phyloP scores from a whole-genome alignment of 2,888 invertebrate species.

The Tetropium fuscum region DNA sequence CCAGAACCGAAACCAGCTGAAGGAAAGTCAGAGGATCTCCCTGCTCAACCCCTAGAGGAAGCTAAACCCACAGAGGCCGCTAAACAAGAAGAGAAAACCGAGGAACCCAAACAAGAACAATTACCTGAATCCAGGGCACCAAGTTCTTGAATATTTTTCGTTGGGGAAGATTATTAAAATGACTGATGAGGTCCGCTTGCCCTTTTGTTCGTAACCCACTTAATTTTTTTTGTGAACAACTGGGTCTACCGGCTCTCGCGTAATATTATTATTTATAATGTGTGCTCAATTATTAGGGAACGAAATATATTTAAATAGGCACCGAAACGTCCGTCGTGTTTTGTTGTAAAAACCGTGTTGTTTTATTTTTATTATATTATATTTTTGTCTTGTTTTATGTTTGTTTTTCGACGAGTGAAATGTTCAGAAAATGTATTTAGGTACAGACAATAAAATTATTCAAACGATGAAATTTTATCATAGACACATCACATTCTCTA shows the following conservation, averaged over 20 bases:
- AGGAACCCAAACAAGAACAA: constrained; percentile 45
- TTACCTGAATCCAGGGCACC: constrained; percentile 53
- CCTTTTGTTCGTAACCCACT: constrained; percentile 60
- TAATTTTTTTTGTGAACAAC: constrained; percentile 57
- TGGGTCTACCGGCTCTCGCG: constrained; percentile 59
- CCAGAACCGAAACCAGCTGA: constrained; percentile 45
- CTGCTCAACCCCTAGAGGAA: constrained; percentile 7
- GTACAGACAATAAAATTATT: constrained; percentile 31
- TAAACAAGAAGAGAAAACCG: constrained; percentile 40
- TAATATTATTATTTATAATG: constrained; percentile 47
- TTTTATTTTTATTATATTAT: constrained; percentile 45
- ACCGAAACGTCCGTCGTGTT: constrained; percentile 44
- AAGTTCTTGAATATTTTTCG: constrained; percentile 57
- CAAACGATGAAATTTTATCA: constrained; percentile 33
- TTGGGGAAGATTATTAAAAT: constrained; percentile 26
- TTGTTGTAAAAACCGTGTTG: constrained; percentile 54
- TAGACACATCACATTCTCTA: constrained; percentile 39
- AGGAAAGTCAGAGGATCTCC: constrained; percentile 50
- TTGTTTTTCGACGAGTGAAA: constrained; percentile 40
- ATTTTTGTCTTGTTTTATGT: constrained; percentile 45
- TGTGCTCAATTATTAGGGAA: constrained; percentile 52
- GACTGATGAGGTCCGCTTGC: constrained; percentile 61
- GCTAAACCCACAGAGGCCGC: constrained; percentile 16
- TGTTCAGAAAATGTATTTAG: constrained; percentile 19
- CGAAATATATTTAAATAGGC: constrained; percentile 32